Evolutionary conservation across 2,888 invertebrate species (phyloP).

Genomic region (Eristalis arbustorum): DNA sequence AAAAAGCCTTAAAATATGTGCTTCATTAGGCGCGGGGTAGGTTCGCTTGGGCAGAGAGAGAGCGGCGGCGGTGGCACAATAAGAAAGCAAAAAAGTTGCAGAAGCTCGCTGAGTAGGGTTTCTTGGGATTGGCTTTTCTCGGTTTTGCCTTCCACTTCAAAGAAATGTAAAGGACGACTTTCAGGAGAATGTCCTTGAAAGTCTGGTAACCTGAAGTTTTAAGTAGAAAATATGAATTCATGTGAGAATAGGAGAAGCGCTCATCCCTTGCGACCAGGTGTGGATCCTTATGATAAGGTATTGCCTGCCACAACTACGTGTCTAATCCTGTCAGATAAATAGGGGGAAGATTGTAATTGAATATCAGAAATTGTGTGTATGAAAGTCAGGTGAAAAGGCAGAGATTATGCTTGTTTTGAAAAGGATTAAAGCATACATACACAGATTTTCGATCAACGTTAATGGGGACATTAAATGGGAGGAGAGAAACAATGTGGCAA

Average conservation of each 20-base stretch:
- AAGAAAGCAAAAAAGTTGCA: neutral
- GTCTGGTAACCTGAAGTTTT: neutral
- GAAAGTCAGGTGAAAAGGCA: too few species aligned
- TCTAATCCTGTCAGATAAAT: too few species aligned
- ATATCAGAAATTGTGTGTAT: too few species aligned
- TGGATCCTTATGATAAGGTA: neutral
- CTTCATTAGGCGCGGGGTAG: constrained; percentile 14
- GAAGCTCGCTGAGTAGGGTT: neutral
- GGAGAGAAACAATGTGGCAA: too few species aligned
- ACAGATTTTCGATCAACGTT: too few species aligned
- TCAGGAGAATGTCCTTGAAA: neutral
- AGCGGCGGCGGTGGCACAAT: too few species aligned
- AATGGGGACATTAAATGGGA: too few species aligned
- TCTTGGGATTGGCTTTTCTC: neutral
- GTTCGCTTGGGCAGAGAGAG: neutral
- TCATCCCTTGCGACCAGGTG: neutral
- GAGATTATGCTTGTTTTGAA: too few species aligned
- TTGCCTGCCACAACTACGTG: too few species aligned
- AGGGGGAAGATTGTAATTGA: too few species aligned
- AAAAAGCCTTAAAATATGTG: constrained; percentile 19
- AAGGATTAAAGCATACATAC: too few species aligned
- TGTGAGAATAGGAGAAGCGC: neutral
- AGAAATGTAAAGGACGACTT: neutral
- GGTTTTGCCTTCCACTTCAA: neutral
- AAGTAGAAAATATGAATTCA: neutral